Conservation (phyloP, 2,888 invertebrate species). For the Falcaria lacertinaria region DNA sequence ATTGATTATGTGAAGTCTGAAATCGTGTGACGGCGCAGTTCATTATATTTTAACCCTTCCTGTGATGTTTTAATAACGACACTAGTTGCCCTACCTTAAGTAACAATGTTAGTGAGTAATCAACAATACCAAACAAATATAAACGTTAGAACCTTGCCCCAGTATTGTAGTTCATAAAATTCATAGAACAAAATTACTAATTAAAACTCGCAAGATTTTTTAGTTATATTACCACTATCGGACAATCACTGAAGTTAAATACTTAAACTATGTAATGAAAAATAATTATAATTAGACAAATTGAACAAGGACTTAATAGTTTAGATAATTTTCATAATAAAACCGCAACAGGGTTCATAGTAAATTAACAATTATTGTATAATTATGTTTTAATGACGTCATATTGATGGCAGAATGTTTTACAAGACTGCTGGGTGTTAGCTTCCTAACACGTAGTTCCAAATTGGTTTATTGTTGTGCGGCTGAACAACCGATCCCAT, state of each 20-base stretch:
- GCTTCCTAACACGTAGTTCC: too few relatives aligned
- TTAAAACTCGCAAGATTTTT: not conserved
- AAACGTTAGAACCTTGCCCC: not conserved
- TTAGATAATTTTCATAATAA: conserved; percentile 21
- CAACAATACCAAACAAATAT: conserved; percentile 12
- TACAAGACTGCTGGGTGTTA: conserved; percentile 45
- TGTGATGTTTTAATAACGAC: conserved; percentile 12
- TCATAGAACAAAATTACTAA: not conserved
- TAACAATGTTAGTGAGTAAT: conserved; percentile 5
- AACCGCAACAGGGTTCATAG: not conserved
- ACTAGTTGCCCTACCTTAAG: conserved; percentile 5
- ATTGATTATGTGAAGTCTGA: too few relatives aligned
- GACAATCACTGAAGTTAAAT: not conserved
- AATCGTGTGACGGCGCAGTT: too few relatives aligned
- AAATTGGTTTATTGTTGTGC: conserved; percentile 17
- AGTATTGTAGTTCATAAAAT: conserved; percentile 1
- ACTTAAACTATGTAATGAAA: too few relatives aligned
- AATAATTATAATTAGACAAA: not conserved
- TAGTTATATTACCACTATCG: not conserved
- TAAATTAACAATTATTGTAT: too few relatives aligned
- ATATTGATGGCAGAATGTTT: conserved; percentile 1
- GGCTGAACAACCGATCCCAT: not conserved
- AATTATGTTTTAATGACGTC: conserved; percentile 12
- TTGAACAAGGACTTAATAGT: conserved; percentile 18
- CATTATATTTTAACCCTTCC: too few relatives aligned